phyloP scores from a whole-genome alignment of 2,888 invertebrate genomes.

The Dinocampus coccinellae region DNA sequence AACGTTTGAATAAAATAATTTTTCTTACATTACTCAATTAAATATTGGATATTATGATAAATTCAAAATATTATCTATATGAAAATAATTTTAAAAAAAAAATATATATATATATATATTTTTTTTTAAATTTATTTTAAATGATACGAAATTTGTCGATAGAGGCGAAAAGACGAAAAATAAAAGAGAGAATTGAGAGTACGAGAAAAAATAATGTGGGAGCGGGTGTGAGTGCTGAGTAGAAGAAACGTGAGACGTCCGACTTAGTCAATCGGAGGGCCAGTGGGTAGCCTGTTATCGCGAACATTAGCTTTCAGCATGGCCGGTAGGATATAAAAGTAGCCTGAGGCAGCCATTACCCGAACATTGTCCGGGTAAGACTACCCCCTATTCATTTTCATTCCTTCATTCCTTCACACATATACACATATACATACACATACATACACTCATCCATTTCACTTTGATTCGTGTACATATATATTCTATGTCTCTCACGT shows the following conservation, averaged over 20 bases:
- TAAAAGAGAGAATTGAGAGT: not conserved
- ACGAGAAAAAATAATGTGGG: conserved; percentile 20
- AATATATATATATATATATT: too few species aligned
- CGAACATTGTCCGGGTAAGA: conserved; percentile 65
- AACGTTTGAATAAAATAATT: too few species aligned
- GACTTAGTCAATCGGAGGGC: conserved; percentile 29
- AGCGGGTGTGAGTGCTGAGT: conserved; percentile 23
- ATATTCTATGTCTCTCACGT: conserved; percentile 20
- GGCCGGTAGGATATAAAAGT: conserved; percentile 63
- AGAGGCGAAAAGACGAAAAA: not conserved
- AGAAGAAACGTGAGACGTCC: conserved; percentile 8
- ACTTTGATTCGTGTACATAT: conserved; percentile 23
- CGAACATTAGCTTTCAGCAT: conserved; percentile 65
- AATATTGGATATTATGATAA: too few species aligned
- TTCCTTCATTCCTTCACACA: not conserved
- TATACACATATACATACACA: conserved; percentile 12
- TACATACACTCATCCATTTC: conserved; percentile 21
- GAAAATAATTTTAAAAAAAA: too few species aligned
- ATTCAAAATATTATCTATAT: too few species aligned
- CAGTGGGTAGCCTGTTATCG: conserved; percentile 57
- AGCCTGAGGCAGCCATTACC: conserved; percentile 65
- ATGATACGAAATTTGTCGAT: not conserved
- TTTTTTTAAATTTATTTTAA: too few species aligned
- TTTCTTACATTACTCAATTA: too few species aligned
- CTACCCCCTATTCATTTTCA: conserved; percentile 41